A percentile compares a stretch with the other conserved stretches of the same genome.
Conservation (phyloP, 1,140 invertebrate genomes). For the Colletes latitarsis region DNA sequence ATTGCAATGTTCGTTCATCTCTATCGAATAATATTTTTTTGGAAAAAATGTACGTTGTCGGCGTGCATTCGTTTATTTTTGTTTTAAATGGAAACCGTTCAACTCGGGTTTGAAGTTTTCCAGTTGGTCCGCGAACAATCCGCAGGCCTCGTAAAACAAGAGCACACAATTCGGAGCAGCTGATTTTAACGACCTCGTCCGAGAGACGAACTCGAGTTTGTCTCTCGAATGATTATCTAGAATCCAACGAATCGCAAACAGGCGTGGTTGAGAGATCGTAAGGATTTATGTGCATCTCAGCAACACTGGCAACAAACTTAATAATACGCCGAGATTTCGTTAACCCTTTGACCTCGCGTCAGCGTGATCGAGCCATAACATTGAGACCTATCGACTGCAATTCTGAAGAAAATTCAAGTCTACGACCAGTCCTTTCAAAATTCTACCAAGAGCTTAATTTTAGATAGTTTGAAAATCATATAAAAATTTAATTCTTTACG, state of each 20-base stretch:
- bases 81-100: background rate
- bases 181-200: conserved; percentile 41
- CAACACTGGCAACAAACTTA: background rate
- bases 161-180: conserved; percentile 10
- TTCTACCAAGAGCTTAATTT: no score
- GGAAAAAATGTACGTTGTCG: background rate
- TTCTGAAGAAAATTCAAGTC: background rate
- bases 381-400: background rate
- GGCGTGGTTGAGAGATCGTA: conserved; percentile 11
- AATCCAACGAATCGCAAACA: conserved; percentile 14
- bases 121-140: conserved; percentile 8
- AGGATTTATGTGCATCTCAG: background rate
- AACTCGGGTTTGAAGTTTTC: background rate
- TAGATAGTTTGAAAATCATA: no score
- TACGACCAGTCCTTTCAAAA: no score
- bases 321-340: no score
- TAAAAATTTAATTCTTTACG: no score
- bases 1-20: no score
- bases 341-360: no score
- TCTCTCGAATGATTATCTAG: conserved; percentile 19
- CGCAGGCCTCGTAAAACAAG: background rate
- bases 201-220: conserved; percentile 20
- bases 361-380: no score
- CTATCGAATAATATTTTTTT: background rate
- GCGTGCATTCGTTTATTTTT: conserved; percentile 12